These are phyloP conservation scores for Drosophila maculinotata DNA, from an alignment of 2,888 invertebrate genomes.

Conservation along the genomic window DNA sequence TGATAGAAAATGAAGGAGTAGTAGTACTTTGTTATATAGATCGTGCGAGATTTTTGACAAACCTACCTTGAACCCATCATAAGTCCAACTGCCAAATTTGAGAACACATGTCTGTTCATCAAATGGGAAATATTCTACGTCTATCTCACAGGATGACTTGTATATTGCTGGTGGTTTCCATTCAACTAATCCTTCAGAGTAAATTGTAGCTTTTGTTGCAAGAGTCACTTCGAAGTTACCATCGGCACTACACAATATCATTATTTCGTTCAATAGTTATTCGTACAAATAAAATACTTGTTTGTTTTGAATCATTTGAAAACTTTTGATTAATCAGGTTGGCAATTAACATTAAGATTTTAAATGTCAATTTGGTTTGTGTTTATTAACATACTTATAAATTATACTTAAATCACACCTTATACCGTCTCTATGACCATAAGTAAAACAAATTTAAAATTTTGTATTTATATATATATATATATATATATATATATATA, in stretches of 20 bases:
- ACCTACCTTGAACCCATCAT: slow-evolving; percentile 98
- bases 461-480: too few relatives aligned
- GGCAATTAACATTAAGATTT: slow-evolving; percentile 3
- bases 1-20: slow-evolving; percentile 25
- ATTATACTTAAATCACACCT: not conserved
- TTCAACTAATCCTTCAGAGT: slow-evolving; percentile 95
- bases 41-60: slow-evolving; percentile 57
- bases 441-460: too few relatives aligned
- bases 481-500: not conserved
- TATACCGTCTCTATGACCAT: not conserved
- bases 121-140: slow-evolving; percentile 98
- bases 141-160: slow-evolving; percentile 98
- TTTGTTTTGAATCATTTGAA: slow-evolving; percentile 10
- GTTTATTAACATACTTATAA: not conserved
- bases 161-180: slow-evolving; percentile 99
- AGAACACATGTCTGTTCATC: slow-evolving; percentile 98
- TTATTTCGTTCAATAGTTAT: slow-evolving; percentile 61
- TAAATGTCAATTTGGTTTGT: not conserved
- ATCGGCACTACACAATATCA: slow-evolving; percentile 91
- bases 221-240: slow-evolving; percentile 98
- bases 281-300: slow-evolving; percentile 53
- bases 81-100: slow-evolving; percentile 99
- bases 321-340: not conserved
- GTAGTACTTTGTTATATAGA: slow-evolving; percentile 34
- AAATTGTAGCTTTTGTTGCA: slow-evolving; percentile 97